Base-by-base conservation (phyloP, 1,140 invertebrate species). In the Leptinotarsa lineolata region DNA sequence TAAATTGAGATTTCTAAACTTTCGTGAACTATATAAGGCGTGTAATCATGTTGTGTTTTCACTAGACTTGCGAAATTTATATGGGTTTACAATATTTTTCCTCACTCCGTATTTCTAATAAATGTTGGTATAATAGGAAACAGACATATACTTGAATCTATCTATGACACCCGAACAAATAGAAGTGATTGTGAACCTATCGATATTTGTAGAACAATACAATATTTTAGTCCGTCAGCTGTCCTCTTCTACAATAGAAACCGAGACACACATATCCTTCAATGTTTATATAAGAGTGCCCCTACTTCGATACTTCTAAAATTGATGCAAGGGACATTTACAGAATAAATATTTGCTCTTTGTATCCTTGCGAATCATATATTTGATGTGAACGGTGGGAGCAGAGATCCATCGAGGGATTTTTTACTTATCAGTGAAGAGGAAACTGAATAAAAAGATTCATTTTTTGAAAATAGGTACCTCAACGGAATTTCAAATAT, bases 271-370 rank as follows among this genome's bases (percentile, higher is more conserved):
- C 20, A 54, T 54, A 54, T 63, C 20, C 4, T 18, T 4, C 22
- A 63, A 63, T 63, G 60, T 63, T 63, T 63, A 63, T 63, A 63
- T 21, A 63, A 63, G 60, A 63, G 60, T 63, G 22, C 15, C 60
- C 60, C 60, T 18, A 63, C 60, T 63, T 63, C 15, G 22, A 63
- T 63, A 63, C 48, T 54, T 18, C 48, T 21, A 63, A 63, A 63
- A 63, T 63, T 54, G 48, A 54, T 63, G 60, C 60, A 63, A 68
- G 71, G 66, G 71, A 70, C 74, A 73, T 76, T 76, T 73, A 48
- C 71, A 76, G 54, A 72, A 76, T 76, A 76, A 76, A 76, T 76
- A 76, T 76, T 76, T 63, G 22, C 21, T 63, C 20, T 63, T 63
- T 20, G 60, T 63, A 63, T 63, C 20, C 60, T 39, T 63, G 60